phyloP scores from a whole-genome alignment of 2,113 vertebrate genomes.

The Syngnathus scovelli region DNA sequence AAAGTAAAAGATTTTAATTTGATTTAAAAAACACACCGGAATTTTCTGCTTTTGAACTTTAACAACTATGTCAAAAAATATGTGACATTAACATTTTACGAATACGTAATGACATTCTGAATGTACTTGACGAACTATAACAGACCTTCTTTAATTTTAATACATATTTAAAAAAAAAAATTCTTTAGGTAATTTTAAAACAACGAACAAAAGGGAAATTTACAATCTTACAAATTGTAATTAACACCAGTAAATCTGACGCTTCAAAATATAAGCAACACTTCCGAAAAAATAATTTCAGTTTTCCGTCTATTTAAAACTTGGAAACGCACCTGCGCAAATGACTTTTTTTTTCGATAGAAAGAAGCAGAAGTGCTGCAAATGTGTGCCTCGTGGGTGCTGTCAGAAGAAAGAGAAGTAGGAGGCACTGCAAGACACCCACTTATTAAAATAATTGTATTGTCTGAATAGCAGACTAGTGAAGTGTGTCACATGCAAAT shows the following conservation, averaged over 20 bases:
- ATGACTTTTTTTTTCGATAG: slow-evolving; percentile 27
- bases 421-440: slow-evolving; percentile 45
- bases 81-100: not conserved
- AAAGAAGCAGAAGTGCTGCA: slow-evolving; percentile 40
- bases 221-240: not conserved
- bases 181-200: not conserved
- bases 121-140: not conserved
- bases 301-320: slow-evolving; percentile 8
- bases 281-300: slow-evolving; percentile 1
- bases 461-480: slow-evolving; percentile 64
- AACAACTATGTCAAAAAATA: not conserved
- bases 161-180: not conserved
- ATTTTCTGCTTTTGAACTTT: not conserved
- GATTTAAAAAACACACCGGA: not conserved
- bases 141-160: not conserved
- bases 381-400: slow-evolving; percentile 51
- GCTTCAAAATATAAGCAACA: slow-evolving; percentile 3
- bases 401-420: slow-evolving; percentile 50
- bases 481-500: slow-evolving; percentile 74
- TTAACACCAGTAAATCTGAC: not conserved
- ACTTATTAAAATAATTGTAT: slow-evolving; percentile 68
- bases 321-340: slow-evolving; percentile 28
- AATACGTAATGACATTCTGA: not conserved
- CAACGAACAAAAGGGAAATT: slow-evolving; percentile 14
- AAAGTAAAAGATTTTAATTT: not conserved